Conservation (phyloP, 53 echinoderm and acorn worm species). For the Paelopatides confundens region DNA sequence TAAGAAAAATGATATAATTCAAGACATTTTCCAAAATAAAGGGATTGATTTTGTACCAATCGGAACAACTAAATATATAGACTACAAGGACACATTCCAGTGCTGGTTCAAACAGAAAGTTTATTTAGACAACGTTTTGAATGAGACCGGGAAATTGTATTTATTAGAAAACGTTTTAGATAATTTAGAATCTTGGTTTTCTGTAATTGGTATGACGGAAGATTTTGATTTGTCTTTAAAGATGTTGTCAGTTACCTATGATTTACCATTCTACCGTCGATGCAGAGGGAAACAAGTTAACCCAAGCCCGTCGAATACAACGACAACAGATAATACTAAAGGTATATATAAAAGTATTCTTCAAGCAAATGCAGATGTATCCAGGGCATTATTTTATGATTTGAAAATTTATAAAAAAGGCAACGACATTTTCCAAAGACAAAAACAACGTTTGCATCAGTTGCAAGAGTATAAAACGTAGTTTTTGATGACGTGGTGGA, state of each 20-base stretch:
- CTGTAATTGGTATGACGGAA: conserved; percentile 28
- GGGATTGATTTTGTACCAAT: background rate
- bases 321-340: background rate
- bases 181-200: conserved; percentile 36
- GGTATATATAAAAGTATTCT: background rate
- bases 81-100: background rate
- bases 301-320: background rate
- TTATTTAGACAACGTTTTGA: background rate
- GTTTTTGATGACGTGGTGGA: too few relatives aligned
- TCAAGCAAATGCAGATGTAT: background rate
- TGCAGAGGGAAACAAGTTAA: conserved; percentile 12
- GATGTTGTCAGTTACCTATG: conserved; percentile 19
- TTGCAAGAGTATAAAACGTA: too few relatives aligned
- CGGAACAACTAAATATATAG: background rate
- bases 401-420: conserved; percentile 1
- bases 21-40: background rate
- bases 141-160: background rate
- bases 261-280: conserved; percentile 20
- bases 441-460: background rate
- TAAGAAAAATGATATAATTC: background rate
- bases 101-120: conserved; percentile 34
- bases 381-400: background rate
- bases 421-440: background rate
- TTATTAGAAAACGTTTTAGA: conserved; percentile 27
- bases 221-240: conserved; percentile 34